These are phyloP conservation scores for Loris lydekkerianus DNA, from an alignment of 2,797 vertebrate genomes.

Conservation along the genomic window DNA sequence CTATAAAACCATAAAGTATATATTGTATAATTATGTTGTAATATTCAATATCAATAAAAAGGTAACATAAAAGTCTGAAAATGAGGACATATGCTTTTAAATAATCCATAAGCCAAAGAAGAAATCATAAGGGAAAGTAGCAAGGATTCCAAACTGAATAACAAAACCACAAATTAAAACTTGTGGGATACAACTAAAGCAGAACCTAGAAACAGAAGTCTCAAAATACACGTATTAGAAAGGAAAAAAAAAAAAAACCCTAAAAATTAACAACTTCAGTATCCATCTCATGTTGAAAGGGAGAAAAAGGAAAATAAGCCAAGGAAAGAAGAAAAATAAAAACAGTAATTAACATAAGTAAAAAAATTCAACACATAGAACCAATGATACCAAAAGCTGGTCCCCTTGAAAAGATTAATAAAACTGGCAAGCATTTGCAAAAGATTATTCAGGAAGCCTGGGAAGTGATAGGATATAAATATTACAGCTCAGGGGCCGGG, in stretches of 20 bases:
- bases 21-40: neutral
- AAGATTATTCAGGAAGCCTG: neutral
- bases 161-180: slow-evolving; percentile 27
- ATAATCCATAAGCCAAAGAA: slow-evolving; percentile 24
- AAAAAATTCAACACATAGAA: neutral
- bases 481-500: too few relatives aligned
- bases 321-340: neutral
- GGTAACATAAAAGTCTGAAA: neutral
- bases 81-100: neutral
- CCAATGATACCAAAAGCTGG: neutral
- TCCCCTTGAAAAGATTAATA: neutral
- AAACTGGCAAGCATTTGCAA: neutral
- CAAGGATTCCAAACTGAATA: neutral
- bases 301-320: neutral
- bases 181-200: neutral
- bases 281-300: neutral
- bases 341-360: neutral
- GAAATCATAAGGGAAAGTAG: neutral
- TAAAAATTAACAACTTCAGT: neutral
- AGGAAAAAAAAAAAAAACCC: neutral
- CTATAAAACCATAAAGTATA: neutral
- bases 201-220: neutral
- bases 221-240: neutral
- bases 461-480: neutral
- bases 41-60: slow-evolving; percentile 6